Evolutionary conservation across 2,797 vertebrate genomes (phyloP), one percentile per base, ranked within the genome.

Genomic region (Acropternis orthonyx): DNA sequence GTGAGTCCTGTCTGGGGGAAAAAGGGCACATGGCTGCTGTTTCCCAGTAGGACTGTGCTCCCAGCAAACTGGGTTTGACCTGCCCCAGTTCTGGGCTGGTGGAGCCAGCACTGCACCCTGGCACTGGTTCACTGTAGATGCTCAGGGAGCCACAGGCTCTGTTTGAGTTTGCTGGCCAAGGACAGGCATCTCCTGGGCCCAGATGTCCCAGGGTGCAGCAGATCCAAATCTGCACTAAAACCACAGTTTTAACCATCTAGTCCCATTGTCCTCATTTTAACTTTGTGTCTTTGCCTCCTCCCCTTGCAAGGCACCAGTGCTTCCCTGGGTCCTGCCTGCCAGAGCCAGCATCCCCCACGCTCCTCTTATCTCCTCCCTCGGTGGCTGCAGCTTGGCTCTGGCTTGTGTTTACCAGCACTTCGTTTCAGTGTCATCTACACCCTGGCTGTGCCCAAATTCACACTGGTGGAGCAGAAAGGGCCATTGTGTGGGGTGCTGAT

Each of bases 321-420:
- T 73, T 76, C 37, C 27, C 8, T 62, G 6, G 34, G 36, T 39
- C 77, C 84, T 7, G 20, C 65, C 22, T 7, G 34, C 74, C 59
- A 23, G 56, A 73, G 17, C 43, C 84, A 20, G 3, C n/a, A 16
- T 49, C n/a, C 65, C 26, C 48, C 0, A 0, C 0, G 0, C 1
- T 0, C 2, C 58, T 69, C 63, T 95, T 89, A 79, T 82, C 94
- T 92, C 71, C 63, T 82, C 52, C 79, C 0, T 0, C 0, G 4
- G 73, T 80, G 61, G 61, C 82, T 94, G 95, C 77, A 37, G 63
- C 81, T 87, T 85, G 84, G 39, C 72, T 89, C 89, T 87, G 81
- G 66, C 37, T 59, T 65, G 20, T 93, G 71, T 82, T 91, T 94
- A 52, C 80, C 86, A 81, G 62, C 73, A 49, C 69, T 84, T 86